These are phyloP conservation scores for Amorpha juglandis DNA, from an alignment of 2,888 invertebrate genomes.

Conservation along the genomic window DNA sequence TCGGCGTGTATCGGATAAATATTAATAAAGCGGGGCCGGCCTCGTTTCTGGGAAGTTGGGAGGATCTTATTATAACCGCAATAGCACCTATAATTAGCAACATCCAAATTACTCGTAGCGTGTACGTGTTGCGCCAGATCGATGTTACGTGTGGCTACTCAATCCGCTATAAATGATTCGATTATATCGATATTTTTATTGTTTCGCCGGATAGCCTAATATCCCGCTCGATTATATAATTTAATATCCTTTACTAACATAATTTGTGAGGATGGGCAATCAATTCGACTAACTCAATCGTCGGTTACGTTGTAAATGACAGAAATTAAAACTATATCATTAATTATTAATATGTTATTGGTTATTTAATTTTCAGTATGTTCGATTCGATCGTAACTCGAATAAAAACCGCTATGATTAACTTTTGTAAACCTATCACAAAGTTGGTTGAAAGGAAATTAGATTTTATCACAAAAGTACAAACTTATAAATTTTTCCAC, in stretches of 20 bases:
- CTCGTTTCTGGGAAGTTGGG: constrained; percentile 83
- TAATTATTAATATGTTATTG: not conserved
- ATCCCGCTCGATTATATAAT: constrained; percentile 39
- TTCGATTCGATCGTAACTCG: not conserved
- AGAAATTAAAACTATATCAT: not conserved
- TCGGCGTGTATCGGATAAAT: constrained; percentile 82
- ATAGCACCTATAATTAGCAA: constrained; percentile 84
- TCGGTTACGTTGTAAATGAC: not conserved
- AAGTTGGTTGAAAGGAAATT: constrained; percentile 14
- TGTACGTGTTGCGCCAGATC: constrained; percentile 73
- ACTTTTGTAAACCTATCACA: constrained; percentile 30
- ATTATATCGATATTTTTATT: constrained; percentile 56
- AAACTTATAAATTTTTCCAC: constrained; percentile 20
- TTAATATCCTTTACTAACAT: constrained; percentile 31
- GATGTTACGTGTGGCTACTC: constrained; percentile 72
- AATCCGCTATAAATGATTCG: constrained; percentile 55
- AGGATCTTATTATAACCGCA: constrained; percentile 85
- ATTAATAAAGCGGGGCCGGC: constrained; percentile 82
- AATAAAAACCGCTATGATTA: not conserved
- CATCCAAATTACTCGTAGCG: constrained; percentile 79
- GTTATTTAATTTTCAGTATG: not conserved
- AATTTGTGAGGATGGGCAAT: constrained; percentile 31
- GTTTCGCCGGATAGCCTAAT: constrained; percentile 39
- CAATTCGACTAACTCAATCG: not conserved
- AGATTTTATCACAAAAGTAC: not conserved